Conservation (phyloP, 2,797 vertebrate genomes). For the Pseudomugil tenellus region DNA sequence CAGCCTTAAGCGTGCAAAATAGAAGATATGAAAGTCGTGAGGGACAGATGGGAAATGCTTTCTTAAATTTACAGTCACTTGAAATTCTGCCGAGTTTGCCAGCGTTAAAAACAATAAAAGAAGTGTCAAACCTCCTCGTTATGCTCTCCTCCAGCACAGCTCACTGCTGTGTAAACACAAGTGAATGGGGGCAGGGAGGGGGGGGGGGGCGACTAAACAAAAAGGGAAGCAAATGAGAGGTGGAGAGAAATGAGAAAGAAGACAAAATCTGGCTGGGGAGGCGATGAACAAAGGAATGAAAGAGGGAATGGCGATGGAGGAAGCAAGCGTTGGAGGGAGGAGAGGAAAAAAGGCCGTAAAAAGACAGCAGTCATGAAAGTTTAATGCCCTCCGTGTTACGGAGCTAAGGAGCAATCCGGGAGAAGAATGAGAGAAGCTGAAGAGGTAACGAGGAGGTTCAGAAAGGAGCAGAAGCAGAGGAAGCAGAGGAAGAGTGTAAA, state of each 20-base stretch:
- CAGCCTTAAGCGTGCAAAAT: slow-evolving; percentile 53
- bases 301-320: neutral
- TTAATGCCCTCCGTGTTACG: slow-evolving; percentile 67
- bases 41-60: slow-evolving; percentile 63
- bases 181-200: neutral
- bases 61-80: slow-evolving; percentile 60
- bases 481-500: slow-evolving; percentile 13
- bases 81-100: slow-evolving; percentile 63
- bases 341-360: slow-evolving; percentile 40
- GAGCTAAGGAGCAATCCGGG: slow-evolving; percentile 49
- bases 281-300: neutral
- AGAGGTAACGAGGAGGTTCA: slow-evolving; percentile 29
- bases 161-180: slow-evolving; percentile 35
- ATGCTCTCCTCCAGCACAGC: slow-evolving; percentile 51
- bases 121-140: slow-evolving; percentile 70
- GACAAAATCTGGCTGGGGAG: neutral
- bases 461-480: slow-evolving; percentile 5
- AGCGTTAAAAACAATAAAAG: slow-evolving; percentile 64
- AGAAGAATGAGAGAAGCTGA: slow-evolving; percentile 21
- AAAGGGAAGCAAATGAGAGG: slow-evolving; percentile 1
- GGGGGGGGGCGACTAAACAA: neutral
- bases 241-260: neutral
- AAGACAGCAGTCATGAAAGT: slow-evolving; percentile 65
- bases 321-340: neutral
- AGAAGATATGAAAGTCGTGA: slow-evolving; percentile 51